Percentiles rank a stretch among this genome's conserved stretches.
phyloP scores from a whole-genome alignment of 2,888 invertebrate genomes.

The Drosophila pseudotakahashii region DNA sequence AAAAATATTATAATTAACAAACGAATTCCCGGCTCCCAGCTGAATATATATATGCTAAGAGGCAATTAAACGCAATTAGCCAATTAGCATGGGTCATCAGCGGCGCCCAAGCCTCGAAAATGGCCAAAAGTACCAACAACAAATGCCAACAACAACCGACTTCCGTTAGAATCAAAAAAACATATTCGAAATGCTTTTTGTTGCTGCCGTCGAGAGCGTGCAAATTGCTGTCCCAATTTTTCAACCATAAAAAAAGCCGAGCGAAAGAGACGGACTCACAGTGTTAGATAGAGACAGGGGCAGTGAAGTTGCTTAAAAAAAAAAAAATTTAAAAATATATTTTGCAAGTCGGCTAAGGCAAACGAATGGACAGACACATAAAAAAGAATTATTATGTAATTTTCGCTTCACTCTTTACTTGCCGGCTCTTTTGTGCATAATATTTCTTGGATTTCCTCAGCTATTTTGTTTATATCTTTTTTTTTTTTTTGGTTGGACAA shows the following conservation, averaged over 20 bases:
- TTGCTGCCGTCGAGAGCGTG: slow-evolving; percentile 57
- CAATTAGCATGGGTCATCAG: slow-evolving; percentile 78
- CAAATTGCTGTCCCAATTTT: slow-evolving; percentile 79
- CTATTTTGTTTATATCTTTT: slow-evolving; percentile 31
- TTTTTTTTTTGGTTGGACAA: slow-evolving; percentile 30
- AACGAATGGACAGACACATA: slow-evolving; percentile 58
- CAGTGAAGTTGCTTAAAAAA: slow-evolving; percentile 46
- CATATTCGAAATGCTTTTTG: slow-evolving; percentile 49
- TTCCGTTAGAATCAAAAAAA: slow-evolving; percentile 71
- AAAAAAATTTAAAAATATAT: slow-evolving; percentile 40
- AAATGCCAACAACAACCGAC: slow-evolving; percentile 48
- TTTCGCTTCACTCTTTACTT: slow-evolving; percentile 29
- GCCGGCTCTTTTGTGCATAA: slow-evolving; percentile 52
- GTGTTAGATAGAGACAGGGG: slow-evolving; percentile 13
- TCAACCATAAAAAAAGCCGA: slow-evolving; percentile 72
- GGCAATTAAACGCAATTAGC: slow-evolving; percentile 78
- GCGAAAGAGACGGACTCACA: slow-evolving; percentile 15
- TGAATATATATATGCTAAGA: slow-evolving; percentile 63
- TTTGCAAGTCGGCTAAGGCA: slow-evolving; percentile 57
- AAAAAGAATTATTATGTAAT: slow-evolving; percentile 76
- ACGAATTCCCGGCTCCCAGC: slow-evolving; percentile 43
- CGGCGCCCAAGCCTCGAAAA: slow-evolving; percentile 34
- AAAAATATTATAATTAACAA: slow-evolving; percentile 59
- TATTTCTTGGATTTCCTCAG: slow-evolving; percentile 48
- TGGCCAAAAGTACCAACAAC: slow-evolving; percentile 53